phyloP scores from a whole-genome alignment of 2,113 vertebrate species.

The Microcebus murinus region DNA sequence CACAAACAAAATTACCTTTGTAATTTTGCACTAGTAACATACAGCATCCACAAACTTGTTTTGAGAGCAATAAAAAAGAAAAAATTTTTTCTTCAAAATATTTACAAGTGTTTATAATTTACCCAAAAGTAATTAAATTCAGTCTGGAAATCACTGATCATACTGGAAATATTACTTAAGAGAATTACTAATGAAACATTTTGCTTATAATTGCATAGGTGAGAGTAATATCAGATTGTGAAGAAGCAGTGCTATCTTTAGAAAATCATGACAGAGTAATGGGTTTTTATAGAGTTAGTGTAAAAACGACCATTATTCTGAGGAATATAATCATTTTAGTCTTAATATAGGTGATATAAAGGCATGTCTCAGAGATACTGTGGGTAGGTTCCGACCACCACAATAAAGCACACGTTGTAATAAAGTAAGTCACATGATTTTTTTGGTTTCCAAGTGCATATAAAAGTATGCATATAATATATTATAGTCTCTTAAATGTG shows the following conservation, averaged over 20 bases:
- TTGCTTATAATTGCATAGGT: background rate
- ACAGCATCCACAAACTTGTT: background rate
- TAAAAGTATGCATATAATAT: background rate
- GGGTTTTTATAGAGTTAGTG: background rate
- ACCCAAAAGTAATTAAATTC: background rate
- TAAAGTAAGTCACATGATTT: background rate
- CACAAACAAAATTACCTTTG: background rate
- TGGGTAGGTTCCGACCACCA: background rate
- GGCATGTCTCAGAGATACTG: background rate
- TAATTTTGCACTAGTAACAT: background rate
- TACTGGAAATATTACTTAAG: background rate
- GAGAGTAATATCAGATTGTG: background rate
- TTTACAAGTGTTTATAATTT: background rate
- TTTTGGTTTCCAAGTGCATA: background rate
- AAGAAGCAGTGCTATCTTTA: background rate
- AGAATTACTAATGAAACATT: background rate
- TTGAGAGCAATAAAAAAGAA: background rate
- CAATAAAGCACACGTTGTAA: background rate
- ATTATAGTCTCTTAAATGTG: background rate
- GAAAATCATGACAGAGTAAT: background rate
- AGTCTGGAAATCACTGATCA: background rate
- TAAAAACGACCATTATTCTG: background rate
- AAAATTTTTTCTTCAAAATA: background rate
- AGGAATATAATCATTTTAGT: background rate
- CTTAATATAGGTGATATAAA: background rate